Evolutionary conservation across 1,140 invertebrate genomes (phyloP).

Genomic region (Anadara kagoshimensis): DNA sequence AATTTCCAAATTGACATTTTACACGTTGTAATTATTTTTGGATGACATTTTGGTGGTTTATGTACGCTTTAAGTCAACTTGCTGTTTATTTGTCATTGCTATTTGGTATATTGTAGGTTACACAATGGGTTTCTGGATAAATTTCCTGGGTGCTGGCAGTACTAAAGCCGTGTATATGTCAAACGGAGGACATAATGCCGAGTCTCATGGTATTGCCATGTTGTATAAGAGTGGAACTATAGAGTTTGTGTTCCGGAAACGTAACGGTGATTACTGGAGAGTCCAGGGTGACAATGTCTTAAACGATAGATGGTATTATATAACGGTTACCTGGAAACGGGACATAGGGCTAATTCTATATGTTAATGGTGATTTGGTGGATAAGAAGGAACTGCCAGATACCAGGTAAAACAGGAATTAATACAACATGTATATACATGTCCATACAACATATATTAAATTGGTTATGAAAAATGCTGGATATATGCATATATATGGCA

Average conservation of each 20-base stretch:
- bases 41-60: neutral
- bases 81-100: neutral
- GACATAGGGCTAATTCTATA: slow-evolving; percentile 60
- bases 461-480: too few relatives aligned
- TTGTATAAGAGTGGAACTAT: slow-evolving; percentile 60
- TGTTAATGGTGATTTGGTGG: slow-evolving; percentile 62
- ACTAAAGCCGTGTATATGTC: slow-evolving; percentile 66
- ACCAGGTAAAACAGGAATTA: slow-evolving; percentile 24
- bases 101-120: slow-evolving; percentile 59
- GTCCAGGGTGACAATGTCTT: slow-evolving; percentile 55
- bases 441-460: too few relatives aligned
- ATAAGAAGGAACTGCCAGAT: slow-evolving; percentile 33
- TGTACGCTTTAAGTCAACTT: neutral
- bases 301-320: slow-evolving; percentile 68
- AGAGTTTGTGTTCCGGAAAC: slow-evolving; percentile 62
- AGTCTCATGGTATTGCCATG: slow-evolving; percentile 71
- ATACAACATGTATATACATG: too few relatives aligned
- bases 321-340: slow-evolving; percentile 63
- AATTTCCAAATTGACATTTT: too few relatives aligned
- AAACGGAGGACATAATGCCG: slow-evolving; percentile 65
- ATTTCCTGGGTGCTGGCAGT: slow-evolving; percentile 53
- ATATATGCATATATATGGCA: too few relatives aligned
- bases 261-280: slow-evolving; percentile 62
- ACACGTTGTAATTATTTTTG: too few relatives aligned
- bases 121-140: slow-evolving; percentile 68